These are phyloP conservation scores for Hedychridium roseum DNA, from an alignment of 2,888 invertebrate genomes.

Conservation along the genomic window DNA sequence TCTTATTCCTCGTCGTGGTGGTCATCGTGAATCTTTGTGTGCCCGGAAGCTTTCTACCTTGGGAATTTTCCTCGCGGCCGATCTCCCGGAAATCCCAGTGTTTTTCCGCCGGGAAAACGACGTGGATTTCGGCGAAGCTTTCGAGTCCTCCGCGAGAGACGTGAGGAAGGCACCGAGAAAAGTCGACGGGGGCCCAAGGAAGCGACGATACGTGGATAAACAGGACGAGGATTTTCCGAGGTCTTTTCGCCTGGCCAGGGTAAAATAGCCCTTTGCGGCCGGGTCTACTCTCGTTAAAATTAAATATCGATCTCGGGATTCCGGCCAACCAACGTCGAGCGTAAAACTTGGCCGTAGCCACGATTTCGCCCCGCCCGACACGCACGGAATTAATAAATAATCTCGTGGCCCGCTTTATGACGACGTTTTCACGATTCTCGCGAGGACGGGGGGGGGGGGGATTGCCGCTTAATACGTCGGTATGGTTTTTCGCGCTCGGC, in stretches of 20 bases:
- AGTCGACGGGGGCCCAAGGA: too few species aligned
- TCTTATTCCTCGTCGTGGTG: slow-evolving; percentile 8
- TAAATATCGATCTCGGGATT: slow-evolving; percentile 52
- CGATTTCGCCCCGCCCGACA: slow-evolving; percentile 12
- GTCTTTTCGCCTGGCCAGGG: slow-evolving; percentile 13
- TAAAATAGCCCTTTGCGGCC: slow-evolving; percentile 40
- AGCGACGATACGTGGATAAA: too few species aligned
- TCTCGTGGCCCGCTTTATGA: slow-evolving; percentile 36
- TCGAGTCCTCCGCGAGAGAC: not conserved
- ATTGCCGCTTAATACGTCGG: slow-evolving; percentile 32
- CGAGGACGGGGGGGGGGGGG: slow-evolving; percentile 26
- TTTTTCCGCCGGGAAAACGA: not conserved
- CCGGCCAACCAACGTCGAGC: slow-evolving; percentile 11
- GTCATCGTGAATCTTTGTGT: slow-evolving; percentile 9
- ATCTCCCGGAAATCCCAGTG: slow-evolving; percentile 25
- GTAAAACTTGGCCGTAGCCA: too few species aligned
- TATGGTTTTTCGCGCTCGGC: too few species aligned
- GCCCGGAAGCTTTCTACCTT: slow-evolving; percentile 15
- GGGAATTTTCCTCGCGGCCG: slow-evolving; percentile 37
- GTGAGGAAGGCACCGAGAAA: not conserved
- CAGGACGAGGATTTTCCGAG: too few species aligned
- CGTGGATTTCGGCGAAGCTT: not conserved
- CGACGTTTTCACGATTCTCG: slow-evolving; percentile 30
- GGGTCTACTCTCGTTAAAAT: slow-evolving; percentile 47
- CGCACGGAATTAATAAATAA: slow-evolving; percentile 44